A percentile compares a stretch with the other conserved stretches of the same genome.
Conservation (phyloP, 2,888 invertebrate genomes). For the Priapulus caudatus region DNA sequence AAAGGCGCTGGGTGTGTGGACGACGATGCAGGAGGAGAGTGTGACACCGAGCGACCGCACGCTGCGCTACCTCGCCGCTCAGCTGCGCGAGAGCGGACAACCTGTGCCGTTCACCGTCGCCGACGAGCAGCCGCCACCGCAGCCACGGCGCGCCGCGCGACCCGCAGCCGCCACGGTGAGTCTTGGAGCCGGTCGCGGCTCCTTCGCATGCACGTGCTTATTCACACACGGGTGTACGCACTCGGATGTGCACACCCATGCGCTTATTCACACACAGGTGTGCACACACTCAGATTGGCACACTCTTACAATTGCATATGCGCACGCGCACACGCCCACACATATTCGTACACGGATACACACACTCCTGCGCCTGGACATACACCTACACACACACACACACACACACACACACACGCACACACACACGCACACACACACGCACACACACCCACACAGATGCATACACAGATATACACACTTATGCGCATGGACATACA, state of each 20-base stretch:
- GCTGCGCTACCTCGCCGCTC: slow-evolving; percentile 50
- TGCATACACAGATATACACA: slow-evolving; percentile 7
- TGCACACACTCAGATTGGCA: no score
- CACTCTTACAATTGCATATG: neutral
- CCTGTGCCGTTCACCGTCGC: slow-evolving; percentile 61
- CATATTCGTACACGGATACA: no score
- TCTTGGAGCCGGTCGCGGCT: slow-evolving; percentile 2
- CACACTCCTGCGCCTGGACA: no score
- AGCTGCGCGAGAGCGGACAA: slow-evolving; percentile 51
- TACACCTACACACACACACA: no score
- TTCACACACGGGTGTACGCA: neutral
- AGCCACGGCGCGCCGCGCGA: slow-evolving; percentile 11
- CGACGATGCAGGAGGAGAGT: slow-evolving; percentile 68
- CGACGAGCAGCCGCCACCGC: slow-evolving; percentile 8
- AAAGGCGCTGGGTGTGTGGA: slow-evolving; percentile 66
- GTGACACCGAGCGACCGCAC: slow-evolving; percentile 57
- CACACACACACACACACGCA: no score
- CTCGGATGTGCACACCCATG: no score
- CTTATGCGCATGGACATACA: no score
- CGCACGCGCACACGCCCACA: no score
- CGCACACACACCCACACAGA: no score
- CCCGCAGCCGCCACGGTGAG: neutral
- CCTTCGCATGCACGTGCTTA: slow-evolving; percentile 5
- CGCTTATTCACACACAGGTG: slow-evolving; percentile 1
- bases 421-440: neutral